Evolutionary conservation across 2,888 invertebrate species (phyloP).

Genomic region (Metellina segmentata): DNA sequence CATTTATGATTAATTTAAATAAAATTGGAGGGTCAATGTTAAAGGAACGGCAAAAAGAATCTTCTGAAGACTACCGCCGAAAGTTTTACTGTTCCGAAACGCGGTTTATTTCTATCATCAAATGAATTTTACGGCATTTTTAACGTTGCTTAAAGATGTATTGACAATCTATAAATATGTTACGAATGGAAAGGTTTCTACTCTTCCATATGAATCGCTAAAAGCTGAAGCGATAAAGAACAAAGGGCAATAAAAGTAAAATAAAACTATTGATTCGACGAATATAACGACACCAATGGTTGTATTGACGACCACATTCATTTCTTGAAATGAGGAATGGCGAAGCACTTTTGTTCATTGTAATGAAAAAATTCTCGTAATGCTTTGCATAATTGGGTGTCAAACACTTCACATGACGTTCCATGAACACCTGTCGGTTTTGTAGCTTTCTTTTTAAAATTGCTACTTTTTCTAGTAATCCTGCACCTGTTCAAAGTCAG

Average conservation of each 20-base stretch:
- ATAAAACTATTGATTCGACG: neutral
- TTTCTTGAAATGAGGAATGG: neutral
- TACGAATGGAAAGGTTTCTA: neutral
- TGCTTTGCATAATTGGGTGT: neutral
- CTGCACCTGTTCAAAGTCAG: neutral
- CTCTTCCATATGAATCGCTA: no score
- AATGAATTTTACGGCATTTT: neutral
- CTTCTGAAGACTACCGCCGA: neutral
- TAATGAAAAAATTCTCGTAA: neutral
- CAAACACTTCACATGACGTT: neutral
- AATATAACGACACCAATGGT: neutral
- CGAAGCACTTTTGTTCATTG: neutral
- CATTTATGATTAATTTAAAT: no score
- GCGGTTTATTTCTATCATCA: neutral
- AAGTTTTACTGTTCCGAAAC: neutral
- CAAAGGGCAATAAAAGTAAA: neutral
- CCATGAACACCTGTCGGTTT: neutral
- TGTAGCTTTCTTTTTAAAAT: constrained; percentile 2
- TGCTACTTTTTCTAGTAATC: neutral
- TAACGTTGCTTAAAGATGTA: neutral
- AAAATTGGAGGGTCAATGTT: no score
- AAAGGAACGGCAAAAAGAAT: no score
- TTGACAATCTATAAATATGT: neutral
- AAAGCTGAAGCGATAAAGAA: neutral
- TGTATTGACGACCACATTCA: neutral